Evolutionary conservation across 1,140 invertebrate genomes (phyloP), one percentile per base, ranked within the genome.

Genomic region (Drosophila sucinea): DNA sequence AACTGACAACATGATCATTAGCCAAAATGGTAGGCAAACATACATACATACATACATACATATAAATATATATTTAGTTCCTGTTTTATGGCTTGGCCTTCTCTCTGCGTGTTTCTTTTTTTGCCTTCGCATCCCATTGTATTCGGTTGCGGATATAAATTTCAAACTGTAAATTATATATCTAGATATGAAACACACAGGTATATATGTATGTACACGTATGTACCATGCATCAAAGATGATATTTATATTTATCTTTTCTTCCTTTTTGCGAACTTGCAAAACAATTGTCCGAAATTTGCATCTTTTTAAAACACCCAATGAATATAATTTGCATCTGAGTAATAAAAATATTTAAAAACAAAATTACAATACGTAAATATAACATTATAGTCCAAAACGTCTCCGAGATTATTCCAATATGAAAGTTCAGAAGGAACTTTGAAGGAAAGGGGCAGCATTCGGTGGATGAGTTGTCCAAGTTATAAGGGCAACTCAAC

Each of bases 61-160:
- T 51, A 55, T 54, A 51, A 66, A 63, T 44, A 23, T 33, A 51
- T 60, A 66, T 54, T 54, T 60, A 51, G 44, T 51, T 51, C 44
- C 44, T 51, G 44, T 51, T 51, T 51, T 51, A 51, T 23, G 44
- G 44, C 10, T 51, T 51, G 25, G 44, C 23, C 44, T 51, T 51
- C 44, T 51, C 44, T 51, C 44, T 51, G 44, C 44, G 44, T 51
- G 44, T 51, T 51, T 51, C 23, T 51, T 25, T 51, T 27, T 51
- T 51, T 51, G 44, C 44, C 44, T 51, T 51, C 44, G 44, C 44
- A 51, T 51, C 44, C 44, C 44, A 51, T 51, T 51, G 44, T 51
- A 10, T 51, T 51, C 44, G 23, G 23, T 51, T 27, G 44, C 44
- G 44, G 44, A 51, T 51, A 51, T 51, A 51, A 51, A 10, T 4